Base-by-base conservation (phyloP, 1,140 invertebrate genomes). In the Hydropsyche tenuis region DNA sequence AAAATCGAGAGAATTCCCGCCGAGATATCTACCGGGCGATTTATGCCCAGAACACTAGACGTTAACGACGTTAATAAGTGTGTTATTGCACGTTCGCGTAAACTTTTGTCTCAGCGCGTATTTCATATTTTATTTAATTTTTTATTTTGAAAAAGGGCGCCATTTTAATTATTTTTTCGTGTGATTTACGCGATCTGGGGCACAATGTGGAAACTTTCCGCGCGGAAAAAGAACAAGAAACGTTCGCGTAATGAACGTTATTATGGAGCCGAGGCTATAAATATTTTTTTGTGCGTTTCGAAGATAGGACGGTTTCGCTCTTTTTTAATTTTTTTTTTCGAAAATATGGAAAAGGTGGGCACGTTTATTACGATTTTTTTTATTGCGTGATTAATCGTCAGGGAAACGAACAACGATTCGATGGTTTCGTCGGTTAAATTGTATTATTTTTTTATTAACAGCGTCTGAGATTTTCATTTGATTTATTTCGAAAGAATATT, bases 31-130 rank as follows among this genome's bases (percentile, higher is more conserved):
- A n/a, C n/a, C n/a, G 3, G 30, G 9, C 3, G 23, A 60, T 60
- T 60, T 60, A 27, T 22, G 23, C 27, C 16, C 30, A n/a, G 14
- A 30, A 63, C 30, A 14, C 3, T 3, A 25, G 43, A 23, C 63
- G 42, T 23, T 65, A 65, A 65, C 30, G 63, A 43, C n/a, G 63
- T 18, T 65, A 43, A 65, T 65, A 45, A 65, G 63, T 43, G 63
- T 43, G 37, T 65, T 65, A 43, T 65, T 9, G 63, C n/a, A 37
- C 30, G 3, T 37, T 37, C 9, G 3, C 30, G 46, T 3, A 51
- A 51, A 51, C 14, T 16, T n/a, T 51, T 51, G 14, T n/a, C 46
- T 16, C 46, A 4, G 14, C 14, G 46, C 14, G n/a, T n/a, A n/a
- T 37, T 37, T 37, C 9, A 37, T 37, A 9, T 37, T 14, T 14